Base-by-base conservation (phyloP, 2,113 vertebrate genomes). In the Toxostoma redivivum region DNA sequence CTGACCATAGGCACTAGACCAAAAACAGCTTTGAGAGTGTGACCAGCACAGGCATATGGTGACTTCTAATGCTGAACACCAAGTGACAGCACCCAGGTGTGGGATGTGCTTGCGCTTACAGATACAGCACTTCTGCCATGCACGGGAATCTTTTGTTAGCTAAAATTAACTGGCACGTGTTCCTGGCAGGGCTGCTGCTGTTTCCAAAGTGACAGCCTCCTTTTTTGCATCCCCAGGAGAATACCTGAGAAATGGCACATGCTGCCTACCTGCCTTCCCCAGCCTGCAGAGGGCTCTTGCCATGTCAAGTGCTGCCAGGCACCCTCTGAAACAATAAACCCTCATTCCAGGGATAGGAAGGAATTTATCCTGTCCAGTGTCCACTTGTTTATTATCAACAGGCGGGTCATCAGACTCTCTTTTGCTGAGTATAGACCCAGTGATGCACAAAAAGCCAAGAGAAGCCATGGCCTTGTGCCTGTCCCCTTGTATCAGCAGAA, bases 151-250 rank as follows among this genome's bases (percentile, higher is more conserved):
- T 91, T 94, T 86, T 91, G 71, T 93, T 80, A 91, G 90, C 87
- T 96, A 95, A 97, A 96, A 95, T 96, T 97, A 96, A 93, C 91
- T 14, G 51, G 74, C 71, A 69, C 62, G 77, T 81, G 76, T 62
- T 95, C 50, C 91, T 91, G 72, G 87, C 58, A 66, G 70, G 37
- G 73, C 80, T 90, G 73, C 86, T 91, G 74, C 94, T 86, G 95
- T 96, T 97, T 95, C 92, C 88, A 87, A 88, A 95, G 66, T 94
- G 94, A 95, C 89, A 81, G 66, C 77, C 47, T 94, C 92, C 65
- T 91, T 79, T 96, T 97, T 47, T 86, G 78, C 65, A 58, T 73
- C 42, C 60, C 35, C 42, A 79, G 61, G 53, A 94, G 85, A 92
- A 66, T 27, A 88, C 81, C 91, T 84, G 91, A 71, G 79, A 38